Evolutionary conservation across 2,113 vertebrate species (phyloP).

Genomic region (Dipodomys merriami): DNA sequence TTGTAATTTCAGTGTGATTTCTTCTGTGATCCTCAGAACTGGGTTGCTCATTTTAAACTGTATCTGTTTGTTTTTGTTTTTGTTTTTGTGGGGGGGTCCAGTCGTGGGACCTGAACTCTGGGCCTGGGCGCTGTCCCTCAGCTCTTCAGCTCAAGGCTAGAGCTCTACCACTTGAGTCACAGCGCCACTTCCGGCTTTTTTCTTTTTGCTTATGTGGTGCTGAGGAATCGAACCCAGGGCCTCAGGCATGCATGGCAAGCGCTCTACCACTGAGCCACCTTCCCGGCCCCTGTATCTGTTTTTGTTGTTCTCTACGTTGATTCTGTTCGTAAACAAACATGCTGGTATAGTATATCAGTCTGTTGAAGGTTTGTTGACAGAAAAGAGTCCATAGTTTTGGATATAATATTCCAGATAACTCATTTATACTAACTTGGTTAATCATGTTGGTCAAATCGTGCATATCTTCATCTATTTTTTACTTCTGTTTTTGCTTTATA

Average conservation of each 20-base stretch:
- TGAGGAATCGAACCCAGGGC: no score
- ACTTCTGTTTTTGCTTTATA: not conserved
- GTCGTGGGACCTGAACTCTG: no score
- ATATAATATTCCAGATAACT: not conserved
- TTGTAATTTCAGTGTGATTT: slow-evolving; percentile 1
- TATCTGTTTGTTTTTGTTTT: not conserved
- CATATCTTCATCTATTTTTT: not conserved
- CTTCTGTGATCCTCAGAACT: not conserved
- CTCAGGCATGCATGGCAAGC: no score
- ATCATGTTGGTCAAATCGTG: not conserved
- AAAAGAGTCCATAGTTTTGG: not conserved
- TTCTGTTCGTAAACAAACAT: not conserved
- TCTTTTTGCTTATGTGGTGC: no score
- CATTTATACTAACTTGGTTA: not conserved
- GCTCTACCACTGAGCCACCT: no score
- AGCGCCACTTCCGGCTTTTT: no score
- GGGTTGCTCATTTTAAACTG: not conserved
- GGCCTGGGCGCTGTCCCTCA: no score
- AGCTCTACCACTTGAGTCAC: no score
- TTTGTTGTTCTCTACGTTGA: slow-evolving; percentile 9
- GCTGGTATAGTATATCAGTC: not conserved
- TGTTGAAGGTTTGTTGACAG: not conserved
- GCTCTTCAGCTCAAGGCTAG: no score
- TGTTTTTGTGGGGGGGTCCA: no score
- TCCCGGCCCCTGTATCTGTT: not conserved